These are phyloP conservation scores for Spea bombifrons DNA, from an alignment of 2,113 vertebrate species.

Conservation along the genomic window DNA sequence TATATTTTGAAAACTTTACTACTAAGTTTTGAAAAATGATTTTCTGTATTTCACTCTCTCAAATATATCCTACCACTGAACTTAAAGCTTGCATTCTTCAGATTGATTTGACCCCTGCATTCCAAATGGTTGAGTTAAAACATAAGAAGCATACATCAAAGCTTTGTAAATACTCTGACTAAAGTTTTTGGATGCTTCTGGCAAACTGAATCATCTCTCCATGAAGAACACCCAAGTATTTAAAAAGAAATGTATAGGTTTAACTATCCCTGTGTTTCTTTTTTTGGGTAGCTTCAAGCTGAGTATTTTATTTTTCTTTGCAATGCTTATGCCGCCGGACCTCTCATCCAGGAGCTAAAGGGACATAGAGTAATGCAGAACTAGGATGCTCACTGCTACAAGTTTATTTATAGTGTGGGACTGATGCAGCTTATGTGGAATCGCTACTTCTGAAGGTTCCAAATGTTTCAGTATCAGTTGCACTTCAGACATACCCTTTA, in stretches of 20 bases:
- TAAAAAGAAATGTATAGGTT: slow-evolving; percentile 71
- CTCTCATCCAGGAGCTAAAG: slow-evolving; percentile 62
- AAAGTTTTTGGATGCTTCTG: slow-evolving; percentile 65
- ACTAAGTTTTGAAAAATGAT: slow-evolving; percentile 40
- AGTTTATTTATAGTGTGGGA: slow-evolving; percentile 75
- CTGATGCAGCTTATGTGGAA: slow-evolving; percentile 59
- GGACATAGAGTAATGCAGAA: slow-evolving; percentile 55
- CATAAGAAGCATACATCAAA: slow-evolving; percentile 73
- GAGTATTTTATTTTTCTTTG: slow-evolving; percentile 76
- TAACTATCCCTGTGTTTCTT: slow-evolving; percentile 76
- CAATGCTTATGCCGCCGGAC: slow-evolving; percentile 59
- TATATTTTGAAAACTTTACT: slow-evolving; percentile 35
- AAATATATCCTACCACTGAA: slow-evolving; percentile 61
- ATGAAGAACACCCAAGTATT: slow-evolving; percentile 79
- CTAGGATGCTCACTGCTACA: slow-evolving; percentile 56
- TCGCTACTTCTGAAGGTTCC: slow-evolving; percentile 61
- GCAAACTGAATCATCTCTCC: slow-evolving; percentile 64
- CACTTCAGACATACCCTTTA: slow-evolving; percentile 60
- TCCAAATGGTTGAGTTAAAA: slow-evolving; percentile 73
- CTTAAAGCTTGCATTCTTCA: slow-evolving; percentile 62
- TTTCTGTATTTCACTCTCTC: slow-evolving; percentile 59
- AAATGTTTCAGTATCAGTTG: slow-evolving; percentile 63
- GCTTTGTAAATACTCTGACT: slow-evolving; percentile 78
- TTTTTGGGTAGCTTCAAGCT: slow-evolving; percentile 68
- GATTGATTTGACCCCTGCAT: slow-evolving; percentile 69